Conservation (phyloP, 2,797 vertebrate genomes). For the Enteromius anoplus region DNA sequence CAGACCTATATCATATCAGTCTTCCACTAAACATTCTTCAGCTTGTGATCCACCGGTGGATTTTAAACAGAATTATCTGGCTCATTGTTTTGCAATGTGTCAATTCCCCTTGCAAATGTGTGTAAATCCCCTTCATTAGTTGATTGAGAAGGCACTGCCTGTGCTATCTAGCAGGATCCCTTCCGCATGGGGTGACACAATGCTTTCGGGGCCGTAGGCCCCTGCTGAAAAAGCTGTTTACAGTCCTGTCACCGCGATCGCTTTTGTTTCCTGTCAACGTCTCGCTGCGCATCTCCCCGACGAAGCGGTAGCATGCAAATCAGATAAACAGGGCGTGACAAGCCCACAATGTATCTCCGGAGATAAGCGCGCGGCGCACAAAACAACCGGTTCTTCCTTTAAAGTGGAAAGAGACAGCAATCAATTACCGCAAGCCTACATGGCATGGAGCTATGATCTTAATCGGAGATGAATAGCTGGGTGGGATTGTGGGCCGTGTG, state of each 20-base stretch:
- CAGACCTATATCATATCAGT: neutral
- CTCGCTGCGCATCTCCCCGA: constrained; percentile 30
- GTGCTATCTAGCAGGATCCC: constrained; percentile 53
- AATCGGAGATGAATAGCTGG: constrained; percentile 36
- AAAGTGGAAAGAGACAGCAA: constrained; percentile 39
- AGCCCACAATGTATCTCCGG: constrained; percentile 39
- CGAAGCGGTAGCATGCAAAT: constrained; percentile 38
- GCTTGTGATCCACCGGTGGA: constrained; percentile 8
- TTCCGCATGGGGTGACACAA: constrained; percentile 9
- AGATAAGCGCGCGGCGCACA: constrained; percentile 55
- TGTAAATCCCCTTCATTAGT: constrained; percentile 66
- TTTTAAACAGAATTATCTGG: constrained; percentile 28
- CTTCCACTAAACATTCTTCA: neutral
- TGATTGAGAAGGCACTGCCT: constrained; percentile 62
- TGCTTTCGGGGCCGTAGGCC: constrained; percentile 10
- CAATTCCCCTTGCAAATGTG: constrained; percentile 66
- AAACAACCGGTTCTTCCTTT: constrained; percentile 24
- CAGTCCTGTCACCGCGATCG: constrained; percentile 27
- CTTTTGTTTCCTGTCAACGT: constrained; percentile 43
- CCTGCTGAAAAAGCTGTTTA: constrained; percentile 46
- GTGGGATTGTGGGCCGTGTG: constrained; percentile 7
- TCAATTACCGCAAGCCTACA: constrained; percentile 16
- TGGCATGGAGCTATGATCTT: constrained; percentile 24
- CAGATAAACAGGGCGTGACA: constrained; percentile 58
- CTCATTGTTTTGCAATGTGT: constrained; percentile 44